Conservation (phyloP, 2,888 invertebrate species). For the Xylocampa areola region DNA sequence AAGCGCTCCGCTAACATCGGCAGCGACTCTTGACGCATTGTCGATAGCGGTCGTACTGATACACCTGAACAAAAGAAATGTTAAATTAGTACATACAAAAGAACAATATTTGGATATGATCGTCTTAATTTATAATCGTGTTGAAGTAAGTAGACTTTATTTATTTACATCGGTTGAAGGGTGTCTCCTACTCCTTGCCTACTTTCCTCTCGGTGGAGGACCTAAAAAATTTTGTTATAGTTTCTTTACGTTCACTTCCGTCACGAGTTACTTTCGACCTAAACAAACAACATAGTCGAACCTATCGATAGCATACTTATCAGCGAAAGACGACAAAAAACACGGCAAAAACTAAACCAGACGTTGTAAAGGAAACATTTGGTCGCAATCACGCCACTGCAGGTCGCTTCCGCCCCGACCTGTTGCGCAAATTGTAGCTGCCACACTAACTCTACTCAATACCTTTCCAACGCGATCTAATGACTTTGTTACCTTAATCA, state of each 20-base stretch:
- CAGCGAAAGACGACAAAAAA: conserved; percentile 82
- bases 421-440: conserved; percentile 85
- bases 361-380: conserved; percentile 87
- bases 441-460: conserved; percentile 53
- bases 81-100: conserved; percentile 15
- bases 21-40: conserved; percentile 86
- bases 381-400: conserved; percentile 88
- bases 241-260: conserved; percentile 79
- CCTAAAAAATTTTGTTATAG: conserved; percentile 44
- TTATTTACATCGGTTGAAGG: not conserved
- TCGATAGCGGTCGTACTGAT: conserved; percentile 85
- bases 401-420: conserved; percentile 90
- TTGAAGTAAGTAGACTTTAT: not conserved
- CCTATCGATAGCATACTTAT: conserved; percentile 89
- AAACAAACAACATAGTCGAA: conserved; percentile 82
- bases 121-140: not conserved
- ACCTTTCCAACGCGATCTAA: conserved; percentile 46
- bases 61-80: conserved; percentile 77
- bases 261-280: conserved; percentile 81
- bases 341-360: conserved; percentile 83
- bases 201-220: conserved; percentile 32
- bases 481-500: conserved; percentile 51
- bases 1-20: conserved; percentile 87
- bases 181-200: conserved; percentile 13
- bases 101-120: too few species aligned